phyloP scores from a whole-genome alignment of 2,888 invertebrate species.

The Heliconius hortense region DNA sequence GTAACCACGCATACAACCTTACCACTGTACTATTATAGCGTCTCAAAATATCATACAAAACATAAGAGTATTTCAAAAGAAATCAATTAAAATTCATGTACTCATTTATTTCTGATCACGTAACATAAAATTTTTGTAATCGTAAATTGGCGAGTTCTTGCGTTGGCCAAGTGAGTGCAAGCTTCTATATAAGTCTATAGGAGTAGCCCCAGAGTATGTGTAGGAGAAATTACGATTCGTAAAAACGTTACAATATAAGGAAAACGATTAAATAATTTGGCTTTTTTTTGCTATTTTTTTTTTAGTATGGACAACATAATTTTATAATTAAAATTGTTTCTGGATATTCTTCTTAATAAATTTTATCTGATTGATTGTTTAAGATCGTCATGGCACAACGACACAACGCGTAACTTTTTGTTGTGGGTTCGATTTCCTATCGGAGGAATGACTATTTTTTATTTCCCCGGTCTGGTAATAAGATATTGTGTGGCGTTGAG shows the following conservation, averaged over 20 bases:
- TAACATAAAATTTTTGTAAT: neutral
- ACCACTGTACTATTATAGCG: neutral
- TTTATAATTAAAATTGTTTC: too few relatives aligned
- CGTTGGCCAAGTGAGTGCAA: neutral
- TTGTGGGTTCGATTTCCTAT: too few relatives aligned
- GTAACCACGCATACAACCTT: too few relatives aligned
- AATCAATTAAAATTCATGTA: slow-evolving; percentile 21
- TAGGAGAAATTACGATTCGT: slow-evolving; percentile 6
- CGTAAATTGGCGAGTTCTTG: neutral
- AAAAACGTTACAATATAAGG: slow-evolving; percentile 2
- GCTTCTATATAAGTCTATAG: slow-evolving; percentile 7
- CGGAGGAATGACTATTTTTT: too few relatives aligned
- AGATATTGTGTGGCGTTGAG: too few relatives aligned
- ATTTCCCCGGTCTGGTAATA: too few relatives aligned
- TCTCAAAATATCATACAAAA: neutral
- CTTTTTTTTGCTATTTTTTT: neutral
- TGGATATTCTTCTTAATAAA: too few relatives aligned
- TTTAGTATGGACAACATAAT: too few relatives aligned
- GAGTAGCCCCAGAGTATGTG: neutral
- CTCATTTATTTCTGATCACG: neutral
- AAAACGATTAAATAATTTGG: slow-evolving; percentile 6
- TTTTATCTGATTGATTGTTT: too few relatives aligned
- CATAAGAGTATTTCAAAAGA: neutral
- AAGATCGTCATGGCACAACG: too few relatives aligned
- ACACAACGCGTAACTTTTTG: too few relatives aligned